phyloP scores from a whole-genome alignment of 2,888 invertebrate genomes.

The Papilio gigon region DNA sequence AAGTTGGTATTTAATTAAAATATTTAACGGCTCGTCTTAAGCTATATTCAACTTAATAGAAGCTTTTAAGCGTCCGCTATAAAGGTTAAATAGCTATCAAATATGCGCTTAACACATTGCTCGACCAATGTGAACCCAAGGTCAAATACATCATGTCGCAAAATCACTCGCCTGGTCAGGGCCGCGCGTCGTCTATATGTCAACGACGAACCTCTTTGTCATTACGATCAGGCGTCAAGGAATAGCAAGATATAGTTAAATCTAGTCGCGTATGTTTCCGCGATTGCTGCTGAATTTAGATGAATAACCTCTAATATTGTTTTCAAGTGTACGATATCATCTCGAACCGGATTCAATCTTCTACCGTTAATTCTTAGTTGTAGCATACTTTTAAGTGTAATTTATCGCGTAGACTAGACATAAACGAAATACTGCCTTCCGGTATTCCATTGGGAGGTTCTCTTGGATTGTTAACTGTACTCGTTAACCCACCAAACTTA shows the following conservation, averaged over 20 bases:
- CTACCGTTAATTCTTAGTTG: neutral
- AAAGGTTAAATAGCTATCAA: constrained; percentile 37
- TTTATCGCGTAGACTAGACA: neutral
- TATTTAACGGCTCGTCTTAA: constrained; percentile 7
- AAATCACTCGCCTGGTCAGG: constrained; percentile 27
- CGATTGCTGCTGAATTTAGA: constrained; percentile 12
- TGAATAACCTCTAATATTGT: constrained; percentile 12
- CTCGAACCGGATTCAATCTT: neutral
- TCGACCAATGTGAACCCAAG: constrained; percentile 34
- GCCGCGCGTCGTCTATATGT: constrained; percentile 27
- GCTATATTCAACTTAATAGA: neutral
- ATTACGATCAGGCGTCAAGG: constrained; percentile 6
- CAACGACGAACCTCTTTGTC: constrained; percentile 25
- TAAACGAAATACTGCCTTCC: neutral
- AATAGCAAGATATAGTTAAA: constrained; percentile 14
- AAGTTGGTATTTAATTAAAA: constrained; percentile 10
- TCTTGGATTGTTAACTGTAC: neutral
- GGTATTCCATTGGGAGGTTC: no score
- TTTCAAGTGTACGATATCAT: neutral
- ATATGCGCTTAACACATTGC: constrained; percentile 16
- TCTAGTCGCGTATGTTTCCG: constrained; percentile 25
- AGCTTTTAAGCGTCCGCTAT: constrained; percentile 12
- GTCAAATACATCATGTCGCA: constrained; percentile 25
- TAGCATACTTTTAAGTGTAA: neutral
- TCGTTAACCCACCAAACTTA: no score